phyloP scores from a whole-genome alignment of 2,113 vertebrate genomes.

The Thamnophis sirtalis region DNA sequence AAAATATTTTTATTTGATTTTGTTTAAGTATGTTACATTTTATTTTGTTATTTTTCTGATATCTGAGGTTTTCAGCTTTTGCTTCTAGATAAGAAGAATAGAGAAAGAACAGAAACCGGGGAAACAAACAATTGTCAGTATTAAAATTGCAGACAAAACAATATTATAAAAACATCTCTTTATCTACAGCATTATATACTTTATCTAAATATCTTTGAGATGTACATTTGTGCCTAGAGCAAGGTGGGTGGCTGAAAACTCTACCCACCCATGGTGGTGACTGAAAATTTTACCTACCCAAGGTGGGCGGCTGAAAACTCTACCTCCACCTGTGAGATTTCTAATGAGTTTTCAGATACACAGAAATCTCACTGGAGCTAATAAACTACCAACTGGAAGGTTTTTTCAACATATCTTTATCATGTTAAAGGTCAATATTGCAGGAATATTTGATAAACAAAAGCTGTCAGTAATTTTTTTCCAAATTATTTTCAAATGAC shows the following conservation, averaged over 20 bases:
- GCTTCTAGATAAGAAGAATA: neutral
- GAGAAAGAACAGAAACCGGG: slow-evolving; percentile 5
- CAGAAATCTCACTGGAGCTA: neutral
- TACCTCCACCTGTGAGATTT: neutral
- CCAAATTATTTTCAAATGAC: neutral
- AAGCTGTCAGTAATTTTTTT: slow-evolving; percentile 29
- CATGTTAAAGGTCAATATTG: slow-evolving; percentile 38
- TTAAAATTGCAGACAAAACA: neutral
- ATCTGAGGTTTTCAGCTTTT: neutral
- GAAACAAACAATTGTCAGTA: slow-evolving; percentile 7
- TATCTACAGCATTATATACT: neutral
- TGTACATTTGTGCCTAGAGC: slow-evolving; percentile 4
- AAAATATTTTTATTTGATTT: neutral
- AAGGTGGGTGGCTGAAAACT: neutral
- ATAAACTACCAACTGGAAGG: neutral
- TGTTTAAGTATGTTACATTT: slow-evolving; percentile 4
- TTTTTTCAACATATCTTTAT: slow-evolving; percentile 34
- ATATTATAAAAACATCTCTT: neutral
- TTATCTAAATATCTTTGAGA: neutral
- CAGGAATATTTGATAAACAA: slow-evolving; percentile 24
- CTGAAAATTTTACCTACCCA: neutral
- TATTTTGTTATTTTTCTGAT: neutral
- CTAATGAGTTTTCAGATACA: slow-evolving; percentile 14
- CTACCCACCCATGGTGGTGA: neutral
- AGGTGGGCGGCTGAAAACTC: neutral